Evolutionary conservation across 2,888 invertebrate genomes (phyloP).

Genomic region (Tridacna gigas): DNA sequence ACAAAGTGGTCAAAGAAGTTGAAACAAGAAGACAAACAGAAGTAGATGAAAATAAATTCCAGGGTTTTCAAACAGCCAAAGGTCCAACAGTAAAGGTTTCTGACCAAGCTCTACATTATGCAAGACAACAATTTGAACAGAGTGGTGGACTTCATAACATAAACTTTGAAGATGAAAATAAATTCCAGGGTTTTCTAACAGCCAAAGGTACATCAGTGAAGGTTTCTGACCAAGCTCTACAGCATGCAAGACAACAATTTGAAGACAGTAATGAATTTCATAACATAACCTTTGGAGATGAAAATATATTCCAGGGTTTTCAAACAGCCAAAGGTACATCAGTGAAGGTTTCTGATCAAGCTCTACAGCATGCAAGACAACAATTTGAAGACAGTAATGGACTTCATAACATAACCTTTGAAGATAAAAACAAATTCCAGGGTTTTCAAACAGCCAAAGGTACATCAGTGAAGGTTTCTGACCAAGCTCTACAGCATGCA

Average conservation of each 20-base stretch:
- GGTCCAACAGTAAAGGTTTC: conserved; percentile 28
- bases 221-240: conserved; percentile 47
- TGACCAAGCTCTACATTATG: conserved; percentile 23
- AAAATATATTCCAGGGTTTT: conserved; percentile 36
- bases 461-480: conserved; percentile 38
- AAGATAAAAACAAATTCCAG: neutral
- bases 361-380: conserved; percentile 43
- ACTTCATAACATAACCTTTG: neutral
- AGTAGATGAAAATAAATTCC: neutral
- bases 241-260: conserved; percentile 18
- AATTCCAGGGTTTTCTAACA: conserved; percentile 10
- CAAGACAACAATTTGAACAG: conserved; percentile 7
- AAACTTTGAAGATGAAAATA: too few relatives aligned
- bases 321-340: conserved; percentile 66
- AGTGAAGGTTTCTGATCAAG: conserved; percentile 45
- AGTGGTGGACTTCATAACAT: neutral
- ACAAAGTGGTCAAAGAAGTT: neutral
- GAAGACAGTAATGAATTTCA: neutral
- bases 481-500: conserved; percentile 33
- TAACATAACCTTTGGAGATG: neutral
- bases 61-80: conserved; percentile 33
- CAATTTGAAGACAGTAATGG: conserved; percentile 28
- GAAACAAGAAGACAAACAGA: neutral
- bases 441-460: conserved; percentile 58
- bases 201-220: conserved; percentile 56